Evolutionary conservation across 2,888 invertebrate species (phyloP).

Genomic region (Cephus runcator): DNA sequence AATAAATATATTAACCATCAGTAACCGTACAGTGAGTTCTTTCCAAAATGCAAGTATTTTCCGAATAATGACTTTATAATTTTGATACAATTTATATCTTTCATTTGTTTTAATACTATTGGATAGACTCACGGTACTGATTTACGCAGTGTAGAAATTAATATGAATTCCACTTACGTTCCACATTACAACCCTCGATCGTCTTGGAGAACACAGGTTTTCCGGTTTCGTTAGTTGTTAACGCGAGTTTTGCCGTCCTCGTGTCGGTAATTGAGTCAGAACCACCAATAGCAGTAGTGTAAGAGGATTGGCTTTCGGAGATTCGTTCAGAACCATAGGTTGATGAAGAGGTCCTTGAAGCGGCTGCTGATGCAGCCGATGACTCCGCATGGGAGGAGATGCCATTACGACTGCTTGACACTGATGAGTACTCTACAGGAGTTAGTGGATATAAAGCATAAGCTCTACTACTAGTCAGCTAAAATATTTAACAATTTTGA

Average conservation of each 20-base stretch:
- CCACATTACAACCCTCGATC: slow-evolving; percentile 79
- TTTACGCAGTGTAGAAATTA: background rate
- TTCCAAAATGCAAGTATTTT: no score
- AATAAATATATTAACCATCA: background rate
- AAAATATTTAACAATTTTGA: no score
- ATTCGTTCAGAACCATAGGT: slow-evolving; percentile 41
- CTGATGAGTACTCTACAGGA: slow-evolving; percentile 59
- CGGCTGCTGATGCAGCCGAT: slow-evolving; percentile 35
- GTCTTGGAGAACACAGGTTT: slow-evolving; percentile 80
- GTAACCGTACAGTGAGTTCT: no score
- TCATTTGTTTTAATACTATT: no score
- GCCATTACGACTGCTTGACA: slow-evolving; percentile 60
- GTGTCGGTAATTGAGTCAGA: slow-evolving; percentile 31
- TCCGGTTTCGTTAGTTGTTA: slow-evolving; percentile 65
- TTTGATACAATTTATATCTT: no score
- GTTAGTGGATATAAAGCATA: no score
- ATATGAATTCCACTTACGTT: slow-evolving; percentile 74
- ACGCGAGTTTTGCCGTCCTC: slow-evolving; percentile 41
- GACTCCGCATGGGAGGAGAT: slow-evolving; percentile 51
- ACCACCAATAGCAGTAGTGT: slow-evolving; percentile 38
- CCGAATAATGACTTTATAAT: no score
- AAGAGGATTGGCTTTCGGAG: slow-evolving; percentile 47
- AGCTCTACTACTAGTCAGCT: no score
- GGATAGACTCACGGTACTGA: no score
- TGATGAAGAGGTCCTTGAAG: slow-evolving; percentile 43